Conservation (phyloP, 2,888 invertebrate genomes). For the Hirudinaria manillensis region DNA sequence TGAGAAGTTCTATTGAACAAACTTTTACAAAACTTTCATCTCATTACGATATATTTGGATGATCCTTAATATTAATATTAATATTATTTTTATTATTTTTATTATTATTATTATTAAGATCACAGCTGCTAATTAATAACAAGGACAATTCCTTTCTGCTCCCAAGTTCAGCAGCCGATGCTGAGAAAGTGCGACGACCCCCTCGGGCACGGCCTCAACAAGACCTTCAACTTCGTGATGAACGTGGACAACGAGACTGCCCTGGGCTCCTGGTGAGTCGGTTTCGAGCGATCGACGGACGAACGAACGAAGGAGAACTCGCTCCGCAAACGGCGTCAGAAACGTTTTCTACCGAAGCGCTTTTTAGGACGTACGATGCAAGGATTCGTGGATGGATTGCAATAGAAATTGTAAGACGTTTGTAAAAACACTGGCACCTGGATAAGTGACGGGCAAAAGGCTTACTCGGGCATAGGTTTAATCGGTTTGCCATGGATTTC, state of each 20-base stretch:
- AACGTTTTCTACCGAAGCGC: too few species aligned
- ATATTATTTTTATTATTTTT: not conserved
- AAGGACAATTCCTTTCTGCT: too few species aligned
- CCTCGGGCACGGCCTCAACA: not conserved
- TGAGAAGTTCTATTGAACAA: not conserved
- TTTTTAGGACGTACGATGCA: too few species aligned
- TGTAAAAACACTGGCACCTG: too few species aligned
- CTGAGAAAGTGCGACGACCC: not conserved
- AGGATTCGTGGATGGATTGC: too few species aligned
- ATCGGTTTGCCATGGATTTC: too few species aligned
- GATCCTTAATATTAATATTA: not conserved
- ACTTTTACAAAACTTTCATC: not conserved
- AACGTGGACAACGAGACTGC: not conserved
- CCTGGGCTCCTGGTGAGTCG: not conserved
- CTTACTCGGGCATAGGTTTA: too few species aligned
- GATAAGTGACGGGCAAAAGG: too few species aligned
- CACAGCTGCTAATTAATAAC: too few species aligned
- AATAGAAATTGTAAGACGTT: too few species aligned
- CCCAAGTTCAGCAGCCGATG: not conserved
- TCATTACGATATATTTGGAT: not conserved
- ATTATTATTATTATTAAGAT: not conserved
- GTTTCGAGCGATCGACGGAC: not conserved
- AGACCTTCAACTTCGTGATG: constrained; percentile 5
- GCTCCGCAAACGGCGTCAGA: too few species aligned
- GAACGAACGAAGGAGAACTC: too few species aligned